These are phyloP conservation scores for roundworm (Caenorhabditis elegans) DNA, from an alignment of 1,140 invertebrate genomes.

Conservation along the genomic window DNA sequence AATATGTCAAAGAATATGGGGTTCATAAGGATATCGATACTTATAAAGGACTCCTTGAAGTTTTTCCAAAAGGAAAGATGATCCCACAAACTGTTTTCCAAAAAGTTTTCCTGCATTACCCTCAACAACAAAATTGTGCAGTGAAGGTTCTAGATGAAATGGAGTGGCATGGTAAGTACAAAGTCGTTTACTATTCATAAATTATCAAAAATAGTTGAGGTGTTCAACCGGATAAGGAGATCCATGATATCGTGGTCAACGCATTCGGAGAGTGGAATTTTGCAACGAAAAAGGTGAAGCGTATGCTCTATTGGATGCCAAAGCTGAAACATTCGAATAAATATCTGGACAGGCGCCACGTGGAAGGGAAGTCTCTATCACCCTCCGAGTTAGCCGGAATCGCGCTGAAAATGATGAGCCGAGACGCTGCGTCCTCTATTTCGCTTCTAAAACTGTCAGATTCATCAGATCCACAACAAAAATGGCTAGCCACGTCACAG, in stretches of 20 bases:
- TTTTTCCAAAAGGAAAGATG: slow-evolving; percentile 88
- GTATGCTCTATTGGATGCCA: slow-evolving; percentile 98
- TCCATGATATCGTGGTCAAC: slow-evolving; percentile 78
- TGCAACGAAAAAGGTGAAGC: slow-evolving; percentile 77
- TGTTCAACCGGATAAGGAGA: slow-evolving; percentile 86
- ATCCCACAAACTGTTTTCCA: slow-evolving; percentile 77
- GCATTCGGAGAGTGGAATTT: slow-evolving; percentile 80
- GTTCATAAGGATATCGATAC: slow-evolving; percentile 81
- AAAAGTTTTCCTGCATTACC: slow-evolving; percentile 65
- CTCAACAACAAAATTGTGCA: slow-evolving; percentile 88
- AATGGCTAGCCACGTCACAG: slow-evolving; percentile 10
- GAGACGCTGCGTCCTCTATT: slow-evolving; percentile 74
- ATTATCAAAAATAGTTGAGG: slow-evolving; percentile 69
- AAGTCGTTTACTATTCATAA: slow-evolving; percentile 44
- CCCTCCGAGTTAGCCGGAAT: slow-evolving; percentile 79
- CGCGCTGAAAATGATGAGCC: slow-evolving; percentile 82
- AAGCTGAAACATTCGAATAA: slow-evolving; percentile 90
- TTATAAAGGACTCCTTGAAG: slow-evolving; percentile 85
- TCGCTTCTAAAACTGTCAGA: slow-evolving; percentile 19
- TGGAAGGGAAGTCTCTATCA: slow-evolving; percentile 69
- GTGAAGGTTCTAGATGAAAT: slow-evolving; percentile 84
- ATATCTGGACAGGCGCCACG: slow-evolving; percentile 79
- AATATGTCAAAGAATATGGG: slow-evolving; percentile 84
- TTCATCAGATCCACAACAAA: neutral
- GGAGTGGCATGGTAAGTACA: slow-evolving; percentile 79